A percentile compares a stretch with the other conserved stretches of the same genome.
These are phyloP conservation scores for Eulemur mongoz DNA, from an alignment of 2,797 vertebrate species.

Conservation along the genomic window DNA sequence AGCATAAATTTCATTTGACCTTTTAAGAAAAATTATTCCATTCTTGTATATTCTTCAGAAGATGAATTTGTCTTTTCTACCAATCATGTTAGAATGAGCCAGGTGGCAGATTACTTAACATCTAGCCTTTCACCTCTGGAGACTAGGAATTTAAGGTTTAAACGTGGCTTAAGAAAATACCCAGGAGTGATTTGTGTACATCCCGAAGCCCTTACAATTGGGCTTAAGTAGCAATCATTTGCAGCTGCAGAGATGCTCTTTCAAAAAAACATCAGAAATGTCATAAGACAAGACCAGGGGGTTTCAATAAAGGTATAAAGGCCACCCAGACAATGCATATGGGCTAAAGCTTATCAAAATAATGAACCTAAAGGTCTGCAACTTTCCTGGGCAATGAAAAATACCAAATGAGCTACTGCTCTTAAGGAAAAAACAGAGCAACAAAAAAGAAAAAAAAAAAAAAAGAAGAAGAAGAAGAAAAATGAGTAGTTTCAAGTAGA, in stretches of 20 bases:
- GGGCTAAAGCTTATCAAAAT: conserved; percentile 56
- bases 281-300: conserved; percentile 20
- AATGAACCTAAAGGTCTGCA: conserved; percentile 58
- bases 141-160: conserved; percentile 29
- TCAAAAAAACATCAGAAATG: conserved; percentile 58
- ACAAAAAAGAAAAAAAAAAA: not conserved
- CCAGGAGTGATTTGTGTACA: conserved; percentile 55
- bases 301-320: conserved; percentile 60
- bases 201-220: conserved; percentile 33
- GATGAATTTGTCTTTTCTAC: conserved; percentile 56
- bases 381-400: conserved; percentile 55
- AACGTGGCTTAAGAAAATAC: conserved; percentile 60
- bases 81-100: conserved; percentile 47
- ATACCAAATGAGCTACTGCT: not conserved
- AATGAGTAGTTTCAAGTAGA: conserved; percentile 10
- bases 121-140: conserved; percentile 45
- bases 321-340: conserved; percentile 31
- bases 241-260: conserved; percentile 64
- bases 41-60: conserved; percentile 57
- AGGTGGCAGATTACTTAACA: conserved; percentile 55
- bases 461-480: not conserved
- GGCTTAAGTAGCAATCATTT: conserved; percentile 65
- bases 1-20: conserved; percentile 66
- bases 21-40: conserved; percentile 62
- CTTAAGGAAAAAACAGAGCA: not conserved